Conservation (phyloP, 1,140 invertebrate genomes). For the Drosophila micromelanica region DNA sequence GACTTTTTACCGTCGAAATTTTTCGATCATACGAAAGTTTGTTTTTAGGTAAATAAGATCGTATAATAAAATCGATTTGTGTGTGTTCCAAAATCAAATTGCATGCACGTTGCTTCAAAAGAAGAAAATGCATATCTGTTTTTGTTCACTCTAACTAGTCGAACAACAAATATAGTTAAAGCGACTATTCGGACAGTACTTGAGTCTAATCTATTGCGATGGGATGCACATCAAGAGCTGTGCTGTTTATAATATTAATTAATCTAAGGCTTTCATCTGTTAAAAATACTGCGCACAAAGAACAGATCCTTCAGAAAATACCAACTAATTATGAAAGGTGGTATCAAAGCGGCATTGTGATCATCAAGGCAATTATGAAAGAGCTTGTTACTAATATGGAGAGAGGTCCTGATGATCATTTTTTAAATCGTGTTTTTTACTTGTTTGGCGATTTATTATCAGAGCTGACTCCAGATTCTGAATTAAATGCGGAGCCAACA, state of each 20-base stretch:
- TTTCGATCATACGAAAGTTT: not conserved
- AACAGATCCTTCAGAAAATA: not conserved
- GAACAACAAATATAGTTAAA: not conserved
- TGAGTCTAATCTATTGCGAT: conserved; percentile 42
- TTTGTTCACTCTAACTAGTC: conserved; percentile 22
- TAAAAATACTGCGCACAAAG: conserved; percentile 15
- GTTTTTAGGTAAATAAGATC: not conserved
- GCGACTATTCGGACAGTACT: conserved; percentile 32
- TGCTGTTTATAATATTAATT: conserved; percentile 28
- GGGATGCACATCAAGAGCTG: conserved; percentile 28
- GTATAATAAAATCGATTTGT: not conserved
- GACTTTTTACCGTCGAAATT: too few species aligned
- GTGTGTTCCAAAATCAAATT: not conserved
- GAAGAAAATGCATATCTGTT: not conserved
- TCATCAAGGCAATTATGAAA: conserved; percentile 12
- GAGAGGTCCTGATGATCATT: not conserved
- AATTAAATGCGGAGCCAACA: not conserved
- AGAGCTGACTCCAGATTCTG: conserved; percentile 3
- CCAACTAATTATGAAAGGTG: not conserved
- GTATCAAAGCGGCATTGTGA: not conserved
- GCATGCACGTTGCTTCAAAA: too few species aligned
- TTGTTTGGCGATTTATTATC: conserved; percentile 14
- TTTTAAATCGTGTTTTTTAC: conserved; percentile 12
- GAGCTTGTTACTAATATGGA: conserved; percentile 9
- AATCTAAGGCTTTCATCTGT: conserved; percentile 1